Percentiles rank a stretch among this genome's conserved stretches.
phyloP scores from a whole-genome alignment of 2,113 vertebrate species.

The Mola mola region DNA sequence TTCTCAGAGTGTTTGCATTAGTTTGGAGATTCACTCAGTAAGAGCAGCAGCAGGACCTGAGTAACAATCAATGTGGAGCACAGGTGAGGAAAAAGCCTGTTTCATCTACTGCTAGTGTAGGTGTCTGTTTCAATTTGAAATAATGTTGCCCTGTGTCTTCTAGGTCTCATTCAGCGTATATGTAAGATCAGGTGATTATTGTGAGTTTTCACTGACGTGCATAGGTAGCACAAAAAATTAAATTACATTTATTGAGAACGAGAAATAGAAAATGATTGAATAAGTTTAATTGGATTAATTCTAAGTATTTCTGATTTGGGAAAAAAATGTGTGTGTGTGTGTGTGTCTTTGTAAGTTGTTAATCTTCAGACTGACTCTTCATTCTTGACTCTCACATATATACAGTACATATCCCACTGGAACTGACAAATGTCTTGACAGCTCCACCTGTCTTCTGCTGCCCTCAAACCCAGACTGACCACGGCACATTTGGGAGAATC shows the following conservation, averaged over 20 bases:
- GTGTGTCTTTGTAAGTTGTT: no score
- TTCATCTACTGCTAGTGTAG: background rate
- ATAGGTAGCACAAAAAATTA: no score
- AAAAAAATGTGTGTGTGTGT: background rate
- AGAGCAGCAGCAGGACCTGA: conserved; percentile 32
- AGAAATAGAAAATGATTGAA: no score
- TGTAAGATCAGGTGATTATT: background rate
- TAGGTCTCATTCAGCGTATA: no score
- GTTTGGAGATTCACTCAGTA: conserved; percentile 30
- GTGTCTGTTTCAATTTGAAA: background rate
- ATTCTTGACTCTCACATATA: conserved; percentile 14
- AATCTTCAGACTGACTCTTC: background rate
- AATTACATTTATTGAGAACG: no score
- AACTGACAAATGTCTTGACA: conserved; percentile 44
- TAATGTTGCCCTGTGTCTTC: no score
- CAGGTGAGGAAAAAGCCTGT: conserved; percentile 73
- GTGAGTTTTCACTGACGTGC: background rate
- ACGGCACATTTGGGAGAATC: background rate
- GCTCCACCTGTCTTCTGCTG: conserved; percentile 53
- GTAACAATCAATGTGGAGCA: conserved; percentile 77
- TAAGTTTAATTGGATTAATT: no score
- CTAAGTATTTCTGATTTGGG: no score
- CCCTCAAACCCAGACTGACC: conserved; percentile 15
- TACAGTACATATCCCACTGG: background rate
- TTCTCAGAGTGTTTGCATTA: conserved; percentile 18